Evolutionary conservation across 2,888 invertebrate species (phyloP).

Genomic region (Dynastes tityus): DNA sequence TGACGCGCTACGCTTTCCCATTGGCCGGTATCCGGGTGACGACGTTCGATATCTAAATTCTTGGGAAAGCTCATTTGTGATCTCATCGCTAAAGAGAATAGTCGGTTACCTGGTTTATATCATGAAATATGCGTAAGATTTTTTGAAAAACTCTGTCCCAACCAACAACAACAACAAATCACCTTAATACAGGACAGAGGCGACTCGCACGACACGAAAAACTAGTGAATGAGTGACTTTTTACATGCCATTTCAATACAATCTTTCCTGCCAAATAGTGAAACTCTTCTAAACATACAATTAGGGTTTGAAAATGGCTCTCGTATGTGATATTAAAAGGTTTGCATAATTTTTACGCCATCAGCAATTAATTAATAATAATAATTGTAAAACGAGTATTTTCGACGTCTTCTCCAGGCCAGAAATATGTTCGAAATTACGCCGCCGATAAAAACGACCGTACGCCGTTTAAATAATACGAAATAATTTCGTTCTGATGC

Average conservation of each 20-base stretch:
- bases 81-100: constrained; percentile 71
- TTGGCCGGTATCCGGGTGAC: constrained; percentile 62
- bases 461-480: too few relatives aligned
- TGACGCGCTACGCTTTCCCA: constrained; percentile 56
- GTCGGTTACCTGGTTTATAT: constrained; percentile 67
- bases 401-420: constrained; percentile 56
- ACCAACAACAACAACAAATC: constrained; percentile 51
- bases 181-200: constrained; percentile 64
- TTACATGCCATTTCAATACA: constrained; percentile 69
- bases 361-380: constrained; percentile 59
- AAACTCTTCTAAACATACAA: constrained; percentile 61
- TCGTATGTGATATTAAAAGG: constrained; percentile 71
- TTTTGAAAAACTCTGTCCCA: constrained; percentile 67
- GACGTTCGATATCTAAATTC: constrained; percentile 63
- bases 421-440: constrained; percentile 67
- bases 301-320: constrained; percentile 70
- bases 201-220: constrained; percentile 57
- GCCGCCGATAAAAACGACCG: constrained; percentile 45
- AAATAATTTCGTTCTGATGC: not conserved
- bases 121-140: constrained; percentile 68
- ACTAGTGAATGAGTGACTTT: constrained; percentile 71
- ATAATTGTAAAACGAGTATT: constrained; percentile 33
- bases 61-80: constrained; percentile 69
- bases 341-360: constrained; percentile 70
- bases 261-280: constrained; percentile 69